Evolutionary conservation across 1,140 invertebrate genomes (phyloP), one percentile per base, ranked within the genome.

Genomic region (Caerostris extrusa): DNA sequence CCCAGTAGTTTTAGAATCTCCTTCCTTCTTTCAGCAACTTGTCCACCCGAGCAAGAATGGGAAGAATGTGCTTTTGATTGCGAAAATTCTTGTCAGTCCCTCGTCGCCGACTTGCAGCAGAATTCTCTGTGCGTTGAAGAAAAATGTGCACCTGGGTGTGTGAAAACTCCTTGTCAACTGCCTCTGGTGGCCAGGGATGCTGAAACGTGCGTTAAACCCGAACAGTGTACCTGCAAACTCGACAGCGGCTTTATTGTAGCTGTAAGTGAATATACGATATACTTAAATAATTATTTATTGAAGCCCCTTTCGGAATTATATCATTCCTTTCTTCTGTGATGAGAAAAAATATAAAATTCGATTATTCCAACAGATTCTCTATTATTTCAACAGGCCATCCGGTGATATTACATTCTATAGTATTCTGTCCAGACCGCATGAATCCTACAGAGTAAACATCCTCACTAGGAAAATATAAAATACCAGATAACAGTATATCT

Each of bases 141-240:
- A 0, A 95, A 96, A 86, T 97, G 97, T 94, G 95, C 97, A n/a
- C 95, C 96, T 60, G 97, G 97, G 94, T 96, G 95, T 95, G 95
- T 95, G 88, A 85, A 88, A 17, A 57, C 89, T 3, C 69, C 93
- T 5, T 97, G 97, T 93, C 95, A 95, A 0, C 71, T 87, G 7
- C 95, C 96, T 69, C 95, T 96, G 94, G 95, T 97, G 53, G 98
- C 97, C 97, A 96, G 97, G 12, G 97, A 98, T 95, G 96, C 96
- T 69, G 95, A 96, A 0, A 97, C 97, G 0, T 98, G 98, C 95
- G 97, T 98, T 7, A 95, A 97, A 6, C 95, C 96, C 3, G 96
- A 86, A 8, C 77, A 93, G 12, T 95, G 95, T 58, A 94, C 95
- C 19, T 95, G 95, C 34, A 85, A 81, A 64, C 67, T 93, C 4